Evolutionary conservation across 2,113 vertebrate species (phyloP).

Genomic region (Petrocephalus zakoni): DNA sequence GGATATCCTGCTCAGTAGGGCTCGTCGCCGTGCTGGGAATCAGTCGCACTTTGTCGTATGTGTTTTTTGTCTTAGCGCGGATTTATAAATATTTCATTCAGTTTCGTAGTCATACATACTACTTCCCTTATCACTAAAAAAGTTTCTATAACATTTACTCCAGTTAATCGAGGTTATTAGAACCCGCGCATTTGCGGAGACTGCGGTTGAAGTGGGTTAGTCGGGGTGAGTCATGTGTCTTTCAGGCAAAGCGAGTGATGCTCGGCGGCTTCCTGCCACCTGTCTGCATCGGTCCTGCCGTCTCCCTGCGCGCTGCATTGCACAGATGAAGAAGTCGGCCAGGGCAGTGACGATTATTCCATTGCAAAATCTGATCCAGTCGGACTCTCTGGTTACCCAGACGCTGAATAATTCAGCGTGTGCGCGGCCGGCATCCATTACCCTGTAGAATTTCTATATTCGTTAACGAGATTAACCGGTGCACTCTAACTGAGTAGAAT

Average conservation of each 20-base stretch:
- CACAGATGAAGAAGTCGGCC: slow-evolving; percentile 48
- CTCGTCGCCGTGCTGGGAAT: not conserved
- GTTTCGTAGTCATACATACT: not conserved
- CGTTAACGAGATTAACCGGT: slow-evolving; percentile 93
- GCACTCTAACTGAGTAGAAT: slow-evolving; percentile 30
- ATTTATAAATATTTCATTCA: not conserved
- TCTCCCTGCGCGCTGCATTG: not conserved
- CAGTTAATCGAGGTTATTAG: not conserved
- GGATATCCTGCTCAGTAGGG: not conserved
- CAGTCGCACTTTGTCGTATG: not conserved
- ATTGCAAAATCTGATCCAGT: slow-evolving; percentile 72
- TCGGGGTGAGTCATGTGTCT: not conserved
- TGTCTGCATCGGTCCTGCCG: slow-evolving; percentile 6
- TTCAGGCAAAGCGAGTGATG: not conserved
- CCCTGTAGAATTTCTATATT: slow-evolving; percentile 81
- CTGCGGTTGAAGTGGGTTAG: not conserved
- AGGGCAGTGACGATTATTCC: slow-evolving; percentile 64
- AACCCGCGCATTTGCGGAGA: not conserved
- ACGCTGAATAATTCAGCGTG: slow-evolving; percentile 89
- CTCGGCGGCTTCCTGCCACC: not conserved
- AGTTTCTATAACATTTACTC: not conserved
- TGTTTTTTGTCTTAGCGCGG: not conserved
- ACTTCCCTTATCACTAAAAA: not conserved
- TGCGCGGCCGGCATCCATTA: slow-evolving; percentile 89
- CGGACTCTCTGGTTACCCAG: slow-evolving; percentile 81